Evolutionary conservation across 1,140 invertebrate genomes (phyloP).

Genomic region (Rhagoletis pomonella): DNA sequence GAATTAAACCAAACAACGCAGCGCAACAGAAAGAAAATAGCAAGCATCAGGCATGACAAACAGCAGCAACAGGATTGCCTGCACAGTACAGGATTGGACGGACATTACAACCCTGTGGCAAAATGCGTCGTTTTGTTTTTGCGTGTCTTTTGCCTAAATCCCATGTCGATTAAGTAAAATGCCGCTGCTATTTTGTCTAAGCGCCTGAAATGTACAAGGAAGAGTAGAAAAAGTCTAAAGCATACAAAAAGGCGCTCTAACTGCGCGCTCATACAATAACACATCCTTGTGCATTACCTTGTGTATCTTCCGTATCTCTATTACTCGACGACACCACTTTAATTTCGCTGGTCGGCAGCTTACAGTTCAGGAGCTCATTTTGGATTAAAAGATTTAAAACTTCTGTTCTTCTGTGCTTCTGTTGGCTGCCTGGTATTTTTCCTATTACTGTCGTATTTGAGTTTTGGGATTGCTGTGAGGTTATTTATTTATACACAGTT

Average conservation of each 20-base stretch:
- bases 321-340: neutral
- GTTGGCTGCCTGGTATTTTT: constrained; percentile 23
- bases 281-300: neutral
- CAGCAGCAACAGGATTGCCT: constrained; percentile 1
- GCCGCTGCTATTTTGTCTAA: constrained; percentile 59
- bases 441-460: constrained; percentile 48
- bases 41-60: neutral
- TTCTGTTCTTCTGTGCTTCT: constrained; percentile 10
- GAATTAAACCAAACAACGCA: constrained; percentile 52
- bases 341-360: neutral
- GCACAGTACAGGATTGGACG: neutral
- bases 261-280: neutral
- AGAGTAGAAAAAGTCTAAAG: neutral
- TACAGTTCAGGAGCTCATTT: constrained; percentile 22
- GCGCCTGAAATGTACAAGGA: neutral
- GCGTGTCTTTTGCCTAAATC: constrained; percentile 59
- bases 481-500: neutral
- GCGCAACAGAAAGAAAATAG: constrained; percentile 15
- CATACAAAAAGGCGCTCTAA: neutral
- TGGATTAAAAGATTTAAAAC: constrained; percentile 71
- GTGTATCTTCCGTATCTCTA: neutral
- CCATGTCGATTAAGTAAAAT: constrained; percentile 73
- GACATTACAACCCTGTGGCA: neutral
- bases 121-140: neutral
- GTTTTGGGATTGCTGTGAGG: constrained; percentile 20